Evolutionary conservation across 2,113 vertebrate species (phyloP).

Genomic region (Ceyx cyanopectus): DNA sequence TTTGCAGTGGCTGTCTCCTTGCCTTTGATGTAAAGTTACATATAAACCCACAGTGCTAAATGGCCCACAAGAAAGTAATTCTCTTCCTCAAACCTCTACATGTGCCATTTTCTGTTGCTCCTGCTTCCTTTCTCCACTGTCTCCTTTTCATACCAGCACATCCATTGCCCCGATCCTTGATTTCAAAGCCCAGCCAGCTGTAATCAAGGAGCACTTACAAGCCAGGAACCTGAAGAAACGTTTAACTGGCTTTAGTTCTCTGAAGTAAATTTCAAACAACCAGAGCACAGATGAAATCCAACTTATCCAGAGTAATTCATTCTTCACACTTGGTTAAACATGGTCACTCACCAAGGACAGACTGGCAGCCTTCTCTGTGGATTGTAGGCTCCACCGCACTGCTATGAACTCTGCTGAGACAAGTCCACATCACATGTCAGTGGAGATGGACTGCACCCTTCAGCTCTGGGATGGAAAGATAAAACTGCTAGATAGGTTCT

Average conservation of each 20-base stretch:
- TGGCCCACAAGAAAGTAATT: not conserved
- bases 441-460: slow-evolving; percentile 62
- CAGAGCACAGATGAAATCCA: slow-evolving; percentile 25
- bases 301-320: slow-evolving; percentile 17
- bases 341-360: slow-evolving; percentile 28
- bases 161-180: not conserved
- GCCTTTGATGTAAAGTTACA: not conserved
- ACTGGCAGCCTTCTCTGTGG: slow-evolving; percentile 14
- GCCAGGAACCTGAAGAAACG: not conserved
- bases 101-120: not conserved
- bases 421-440: slow-evolving; percentile 12
- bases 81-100: not conserved
- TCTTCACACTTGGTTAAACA: slow-evolving; percentile 47
- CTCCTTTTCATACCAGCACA: not conserved
- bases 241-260: slow-evolving; percentile 25
- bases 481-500: slow-evolving; percentile 48
- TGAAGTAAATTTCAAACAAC: not conserved
- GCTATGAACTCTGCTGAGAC: slow-evolving; percentile 18
- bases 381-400: not conserved
- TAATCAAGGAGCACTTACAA: not conserved
- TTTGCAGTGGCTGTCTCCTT: not conserved
- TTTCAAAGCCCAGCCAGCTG: not conserved
- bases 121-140: not conserved
- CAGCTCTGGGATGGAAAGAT: slow-evolving; percentile 62
- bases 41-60: not conserved